A percentile compares a stretch with the other conserved stretches of the same genome.
phyloP scores from a whole-genome alignment of 2,113 vertebrate genomes.

The Otis tarda region DNA sequence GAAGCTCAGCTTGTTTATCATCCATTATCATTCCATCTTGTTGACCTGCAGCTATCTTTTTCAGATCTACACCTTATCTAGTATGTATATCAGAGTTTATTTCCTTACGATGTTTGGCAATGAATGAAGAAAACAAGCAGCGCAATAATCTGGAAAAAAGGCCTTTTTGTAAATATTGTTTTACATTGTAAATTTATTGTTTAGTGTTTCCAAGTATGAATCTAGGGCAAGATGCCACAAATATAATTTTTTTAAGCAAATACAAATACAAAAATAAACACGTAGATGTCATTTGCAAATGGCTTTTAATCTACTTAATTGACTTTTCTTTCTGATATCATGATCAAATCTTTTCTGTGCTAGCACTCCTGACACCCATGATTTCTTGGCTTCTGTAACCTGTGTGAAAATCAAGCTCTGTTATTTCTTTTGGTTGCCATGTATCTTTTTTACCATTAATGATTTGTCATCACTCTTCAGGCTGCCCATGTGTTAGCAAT shows the following conservation, averaged over 20 bases:
- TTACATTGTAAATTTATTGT: neutral
- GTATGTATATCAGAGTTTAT: neutral
- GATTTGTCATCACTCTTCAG: constrained; percentile 20
- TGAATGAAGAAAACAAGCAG: neutral
- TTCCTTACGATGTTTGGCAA: neutral
- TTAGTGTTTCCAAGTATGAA: neutral
- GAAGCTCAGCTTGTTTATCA: neutral
- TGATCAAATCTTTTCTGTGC: neutral
- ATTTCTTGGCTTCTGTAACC: constrained; percentile 5
- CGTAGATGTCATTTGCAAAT: neutral
- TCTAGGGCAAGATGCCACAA: neutral
- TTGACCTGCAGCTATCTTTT: neutral
- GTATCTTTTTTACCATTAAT: neutral
- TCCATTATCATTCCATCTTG: neutral
- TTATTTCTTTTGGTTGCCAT: neutral
- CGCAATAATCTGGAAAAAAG: neutral
- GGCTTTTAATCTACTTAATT: neutral
- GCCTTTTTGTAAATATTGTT: neutral
- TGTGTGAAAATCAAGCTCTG: neutral
- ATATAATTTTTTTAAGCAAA: neutral
- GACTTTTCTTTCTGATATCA: neutral
- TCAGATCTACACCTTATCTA: neutral
- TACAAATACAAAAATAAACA: neutral
- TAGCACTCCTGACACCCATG: neutral
- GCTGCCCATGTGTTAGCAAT: constrained; percentile 19